Percentiles rank a stretch among this genome's conserved stretches.
These are phyloP conservation scores for Drosophila prostipennis DNA, from an alignment of 2,888 invertebrate species.

Conservation along the genomic window DNA sequence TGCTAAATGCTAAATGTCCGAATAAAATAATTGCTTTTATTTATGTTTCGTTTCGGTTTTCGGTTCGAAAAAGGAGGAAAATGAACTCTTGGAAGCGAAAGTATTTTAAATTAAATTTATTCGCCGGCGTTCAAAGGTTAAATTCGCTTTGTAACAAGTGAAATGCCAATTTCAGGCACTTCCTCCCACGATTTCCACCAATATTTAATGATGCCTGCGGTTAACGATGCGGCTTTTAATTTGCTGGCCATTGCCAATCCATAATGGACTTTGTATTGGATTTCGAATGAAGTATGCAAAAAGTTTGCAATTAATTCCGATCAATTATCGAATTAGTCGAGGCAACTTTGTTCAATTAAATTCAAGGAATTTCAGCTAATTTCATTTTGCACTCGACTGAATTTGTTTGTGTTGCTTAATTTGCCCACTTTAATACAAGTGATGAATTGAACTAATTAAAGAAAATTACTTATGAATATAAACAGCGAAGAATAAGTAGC, in stretches of 20 bases:
- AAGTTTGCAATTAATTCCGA: constrained; percentile 37
- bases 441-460: background rate
- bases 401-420: constrained; percentile 7
- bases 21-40: constrained; percentile 39
- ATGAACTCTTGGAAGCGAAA: background rate
- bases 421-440: background rate
- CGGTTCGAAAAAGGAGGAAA: background rate
- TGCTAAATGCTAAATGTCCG: constrained; percentile 8
- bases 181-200: constrained; percentile 10
- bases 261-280: background rate
- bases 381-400: constrained; percentile 34
- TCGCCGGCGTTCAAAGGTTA: background rate
- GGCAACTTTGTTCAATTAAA: constrained; percentile 28
- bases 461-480: too few species aligned
- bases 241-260: constrained; percentile 2
- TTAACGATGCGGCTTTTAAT: constrained; percentile 36
- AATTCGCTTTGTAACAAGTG: background rate
- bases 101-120: background rate
- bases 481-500: too few species aligned
- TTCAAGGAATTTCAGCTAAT: constrained; percentile 43
- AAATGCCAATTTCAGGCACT: constrained; percentile 25
- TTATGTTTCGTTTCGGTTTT: background rate
- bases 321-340: constrained; percentile 34
- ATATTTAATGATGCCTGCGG: constrained; percentile 47
- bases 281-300: constrained; percentile 32